Percentiles rank a stretch among this genome's conserved stretches.
Evolutionary conservation across 2,888 invertebrate species (phyloP).

Genomic region (Beris morrisii): DNA sequence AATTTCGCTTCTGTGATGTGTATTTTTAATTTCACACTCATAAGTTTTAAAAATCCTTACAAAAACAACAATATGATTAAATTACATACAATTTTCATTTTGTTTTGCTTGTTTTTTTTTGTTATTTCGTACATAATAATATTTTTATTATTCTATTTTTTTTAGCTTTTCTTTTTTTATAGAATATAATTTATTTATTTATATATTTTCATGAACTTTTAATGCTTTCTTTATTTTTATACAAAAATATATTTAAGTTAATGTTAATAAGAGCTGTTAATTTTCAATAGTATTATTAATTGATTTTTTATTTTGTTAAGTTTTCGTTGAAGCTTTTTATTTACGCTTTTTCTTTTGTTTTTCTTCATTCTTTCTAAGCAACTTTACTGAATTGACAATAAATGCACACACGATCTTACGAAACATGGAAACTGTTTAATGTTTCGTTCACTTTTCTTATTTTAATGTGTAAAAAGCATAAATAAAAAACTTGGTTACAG

Average conservation of each 20-base stretch:
- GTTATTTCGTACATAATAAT: conserved; percentile 19
- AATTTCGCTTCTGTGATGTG: conserved; percentile 22
- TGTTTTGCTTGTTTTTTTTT: conserved; percentile 13
- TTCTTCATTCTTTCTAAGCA: background rate
- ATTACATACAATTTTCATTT: conserved; percentile 24
- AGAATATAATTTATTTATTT: conserved; percentile 1
- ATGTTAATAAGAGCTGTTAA: conserved; percentile 13
- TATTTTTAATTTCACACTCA: conserved; percentile 37
- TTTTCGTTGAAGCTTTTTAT: conserved; percentile 33
- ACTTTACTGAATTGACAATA: conserved; percentile 31
- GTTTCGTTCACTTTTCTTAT: background rate
- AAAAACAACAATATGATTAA: conserved; percentile 39
- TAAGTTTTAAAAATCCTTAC: conserved; percentile 39
- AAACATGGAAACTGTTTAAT: no score
- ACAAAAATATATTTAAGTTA: conserved; percentile 36
- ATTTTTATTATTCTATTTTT: conserved; percentile 12
- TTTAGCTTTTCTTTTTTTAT: conserved; percentile 8
- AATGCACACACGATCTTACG: background rate
- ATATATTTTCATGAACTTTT: conserved; percentile 17
- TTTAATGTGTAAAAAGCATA: conserved; percentile 16
- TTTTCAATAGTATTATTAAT: conserved; percentile 11
- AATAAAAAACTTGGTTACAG: conserved; percentile 21
- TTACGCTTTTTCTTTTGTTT: conserved; percentile 16
- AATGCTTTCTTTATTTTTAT: conserved; percentile 27
- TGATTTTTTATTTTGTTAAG: conserved; percentile 17